Evolutionary conservation across 2,113 vertebrate species (phyloP).

Genomic region (Muscicapa adusta): DNA sequence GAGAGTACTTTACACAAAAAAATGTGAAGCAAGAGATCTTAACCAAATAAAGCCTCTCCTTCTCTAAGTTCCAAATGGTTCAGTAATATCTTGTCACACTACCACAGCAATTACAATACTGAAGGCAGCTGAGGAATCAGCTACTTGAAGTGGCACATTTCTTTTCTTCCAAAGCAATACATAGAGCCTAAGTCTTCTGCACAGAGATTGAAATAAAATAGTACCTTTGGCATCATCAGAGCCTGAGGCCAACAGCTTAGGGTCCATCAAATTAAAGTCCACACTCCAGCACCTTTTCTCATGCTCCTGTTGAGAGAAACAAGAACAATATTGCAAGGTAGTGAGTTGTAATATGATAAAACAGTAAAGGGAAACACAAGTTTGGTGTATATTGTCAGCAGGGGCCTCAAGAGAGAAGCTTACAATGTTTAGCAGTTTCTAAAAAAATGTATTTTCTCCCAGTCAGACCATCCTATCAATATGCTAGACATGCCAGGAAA

Average conservation of each 20-base stretch:
- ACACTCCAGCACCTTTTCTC: slow-evolving; percentile 99
- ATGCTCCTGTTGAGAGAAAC: slow-evolving; percentile 83
- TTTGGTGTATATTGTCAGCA: not conserved
- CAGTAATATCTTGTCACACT: not conserved
- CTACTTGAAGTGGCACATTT: not conserved
- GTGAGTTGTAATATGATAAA: not conserved
- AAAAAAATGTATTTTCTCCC: not conserved
- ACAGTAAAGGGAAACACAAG: not conserved
- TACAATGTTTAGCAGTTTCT: not conserved
- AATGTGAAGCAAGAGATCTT: not conserved
- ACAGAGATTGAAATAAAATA: not conserved
- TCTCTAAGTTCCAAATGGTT: not conserved
- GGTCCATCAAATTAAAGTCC: slow-evolving; percentile 99
- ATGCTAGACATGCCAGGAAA: not conserved
- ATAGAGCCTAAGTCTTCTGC: not conserved
- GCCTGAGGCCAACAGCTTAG: slow-evolving; percentile 96
- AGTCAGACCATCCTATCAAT: not conserved
- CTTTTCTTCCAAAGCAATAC: not conserved
- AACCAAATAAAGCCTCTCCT: not conserved
- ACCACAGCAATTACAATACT: not conserved
- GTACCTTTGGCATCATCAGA: slow-evolving; percentile 99
- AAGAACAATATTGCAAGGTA: slow-evolving; percentile 13
- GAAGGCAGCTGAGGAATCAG: not conserved
- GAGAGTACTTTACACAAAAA: not conserved
- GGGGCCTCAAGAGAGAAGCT: not conserved